These are phyloP conservation scores for Epiblema foenella DNA, from an alignment of 2,888 invertebrate genomes.

Conservation along the genomic window DNA sequence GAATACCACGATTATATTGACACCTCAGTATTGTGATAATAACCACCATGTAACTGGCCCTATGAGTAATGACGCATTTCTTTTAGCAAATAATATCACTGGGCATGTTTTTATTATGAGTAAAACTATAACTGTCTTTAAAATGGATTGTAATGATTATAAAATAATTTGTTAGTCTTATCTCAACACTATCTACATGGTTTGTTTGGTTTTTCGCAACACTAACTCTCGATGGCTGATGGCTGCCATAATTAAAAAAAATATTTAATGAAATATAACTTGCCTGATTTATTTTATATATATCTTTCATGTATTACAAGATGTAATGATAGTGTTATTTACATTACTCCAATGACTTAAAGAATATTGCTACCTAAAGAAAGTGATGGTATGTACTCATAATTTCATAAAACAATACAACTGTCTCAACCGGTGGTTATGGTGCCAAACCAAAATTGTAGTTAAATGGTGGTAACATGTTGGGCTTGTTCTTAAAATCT, in stretches of 20 bases:
- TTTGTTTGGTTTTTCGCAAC: slow-evolving; percentile 31
- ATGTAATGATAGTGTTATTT: slow-evolving; percentile 48
- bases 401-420: slow-evolving; percentile 43
- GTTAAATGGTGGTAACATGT: slow-evolving; percentile 19
- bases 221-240: slow-evolving; percentile 40
- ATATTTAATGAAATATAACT: slow-evolving; percentile 59
- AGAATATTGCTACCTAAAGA: slow-evolving; percentile 51
- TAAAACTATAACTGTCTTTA: no score
- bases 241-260: slow-evolving; percentile 49
- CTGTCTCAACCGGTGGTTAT: slow-evolving; percentile 67
- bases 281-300: slow-evolving; percentile 53
- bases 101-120: no score
- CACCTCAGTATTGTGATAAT: no score
- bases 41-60: no score
- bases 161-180: no score
- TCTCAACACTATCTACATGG: slow-evolving; percentile 19
- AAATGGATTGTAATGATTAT: no score
- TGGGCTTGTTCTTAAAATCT: slow-evolving; percentile 9
- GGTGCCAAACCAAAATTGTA: slow-evolving; percentile 47
- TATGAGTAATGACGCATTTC: no score
- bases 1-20: no score
- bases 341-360: slow-evolving; percentile 51
- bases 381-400: slow-evolving; percentile 69
- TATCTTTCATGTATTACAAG: slow-evolving; percentile 56
- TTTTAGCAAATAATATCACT: no score